phyloP scores from a whole-genome alignment of 2,797 vertebrate species.

The Syngnathus acus region DNA sequence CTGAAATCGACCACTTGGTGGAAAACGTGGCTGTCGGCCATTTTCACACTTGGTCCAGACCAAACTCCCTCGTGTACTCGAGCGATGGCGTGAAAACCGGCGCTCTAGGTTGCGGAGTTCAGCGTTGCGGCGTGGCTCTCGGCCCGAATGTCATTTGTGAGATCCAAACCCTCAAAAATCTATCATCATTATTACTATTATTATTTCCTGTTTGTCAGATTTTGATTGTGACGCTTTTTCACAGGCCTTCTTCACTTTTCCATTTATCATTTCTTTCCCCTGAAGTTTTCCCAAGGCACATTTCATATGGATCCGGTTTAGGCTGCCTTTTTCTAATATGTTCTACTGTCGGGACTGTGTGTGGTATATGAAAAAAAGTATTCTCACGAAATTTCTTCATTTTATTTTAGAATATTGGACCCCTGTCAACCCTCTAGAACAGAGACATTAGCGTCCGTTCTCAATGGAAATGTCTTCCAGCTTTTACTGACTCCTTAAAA shows the following conservation, averaged over 20 bases:
- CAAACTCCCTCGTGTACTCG: not conserved
- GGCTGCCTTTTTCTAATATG: not conserved
- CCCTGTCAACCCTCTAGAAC: not conserved
- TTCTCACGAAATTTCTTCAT: too few species aligned
- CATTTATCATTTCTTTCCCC: not conserved
- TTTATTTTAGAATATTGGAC: too few species aligned
- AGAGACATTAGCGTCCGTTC: too few species aligned
- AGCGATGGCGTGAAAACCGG: constrained; percentile 30
- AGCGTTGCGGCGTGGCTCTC: constrained; percentile 42
- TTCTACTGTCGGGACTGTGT: not conserved
- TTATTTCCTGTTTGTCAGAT: constrained; percentile 60
- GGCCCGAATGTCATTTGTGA: constrained; percentile 42
- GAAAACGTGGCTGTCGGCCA: not conserved
- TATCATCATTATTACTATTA: constrained; percentile 41
- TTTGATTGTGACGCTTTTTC: constrained; percentile 13
- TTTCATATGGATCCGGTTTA: not conserved
- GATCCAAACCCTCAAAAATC: constrained; percentile 45
- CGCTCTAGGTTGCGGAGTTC: constrained; percentile 49
- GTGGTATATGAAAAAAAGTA: not conserved
- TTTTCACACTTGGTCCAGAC: not conserved
- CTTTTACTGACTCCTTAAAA: not conserved
- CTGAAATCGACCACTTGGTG: not conserved
- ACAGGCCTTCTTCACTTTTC: not conserved
- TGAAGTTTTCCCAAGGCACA: too few species aligned
- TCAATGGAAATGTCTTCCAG: not conserved